Evolutionary conservation across 2,797 vertebrate genomes (phyloP).

Genomic region (Onychomys arenicola): DNA sequence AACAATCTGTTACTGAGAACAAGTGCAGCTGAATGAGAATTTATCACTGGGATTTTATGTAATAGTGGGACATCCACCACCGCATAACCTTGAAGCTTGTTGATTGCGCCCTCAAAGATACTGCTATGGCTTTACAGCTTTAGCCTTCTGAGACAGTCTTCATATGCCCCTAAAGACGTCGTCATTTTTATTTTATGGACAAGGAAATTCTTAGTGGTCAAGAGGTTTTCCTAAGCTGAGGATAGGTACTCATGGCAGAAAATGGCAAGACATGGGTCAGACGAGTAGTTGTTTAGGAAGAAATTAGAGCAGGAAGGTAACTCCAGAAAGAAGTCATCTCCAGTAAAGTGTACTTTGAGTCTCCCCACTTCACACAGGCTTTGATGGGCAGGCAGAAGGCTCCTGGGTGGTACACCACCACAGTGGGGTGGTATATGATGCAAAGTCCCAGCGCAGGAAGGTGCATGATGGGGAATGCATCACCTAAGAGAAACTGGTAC

Average conservation of each 20-base stretch:
- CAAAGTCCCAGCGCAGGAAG: background rate
- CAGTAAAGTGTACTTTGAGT: background rate
- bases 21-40: slow-evolving; percentile 17
- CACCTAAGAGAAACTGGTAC: background rate
- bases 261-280: background rate
- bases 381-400: background rate
- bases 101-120: background rate
- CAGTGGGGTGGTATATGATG: background rate
- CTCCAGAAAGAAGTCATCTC: background rate
- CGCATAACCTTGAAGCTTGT: background rate
- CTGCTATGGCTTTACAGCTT: background rate
- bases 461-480: background rate
- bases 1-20: slow-evolving; percentile 61
- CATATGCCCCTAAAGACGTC: background rate
- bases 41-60: background rate
- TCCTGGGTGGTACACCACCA: too few species aligned
- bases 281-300: background rate
- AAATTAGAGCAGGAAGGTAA: background rate
- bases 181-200: background rate
- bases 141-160: background rate
- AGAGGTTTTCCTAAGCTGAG: background rate
- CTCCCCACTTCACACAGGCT: rapidly evolving
- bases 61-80: background rate
- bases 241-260: background rate
- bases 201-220: background rate